phyloP scores from a whole-genome alignment of 1,140 invertebrate genomes.

The Chelonus insularis region DNA sequence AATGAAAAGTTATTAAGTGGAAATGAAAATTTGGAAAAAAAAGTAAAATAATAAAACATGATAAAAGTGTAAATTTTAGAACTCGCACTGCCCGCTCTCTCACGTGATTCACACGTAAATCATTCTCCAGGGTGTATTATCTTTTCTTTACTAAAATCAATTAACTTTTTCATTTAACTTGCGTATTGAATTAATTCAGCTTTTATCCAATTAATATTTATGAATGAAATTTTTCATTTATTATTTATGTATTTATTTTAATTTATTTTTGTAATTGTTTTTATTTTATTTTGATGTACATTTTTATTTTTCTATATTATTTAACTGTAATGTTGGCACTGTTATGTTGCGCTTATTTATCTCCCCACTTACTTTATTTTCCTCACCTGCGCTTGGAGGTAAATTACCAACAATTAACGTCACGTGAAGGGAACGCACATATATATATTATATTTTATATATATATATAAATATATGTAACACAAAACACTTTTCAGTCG shows the following conservation, averaged over 20 bases:
- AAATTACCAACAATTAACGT: slow-evolving; percentile 28
- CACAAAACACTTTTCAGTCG: slow-evolving; percentile 7
- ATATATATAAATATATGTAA: not conserved
- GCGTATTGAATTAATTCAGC: slow-evolving; percentile 10
- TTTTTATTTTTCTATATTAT: slow-evolving; percentile 5
- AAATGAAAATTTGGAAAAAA: slow-evolving; percentile 20
- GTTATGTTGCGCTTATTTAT: slow-evolving; percentile 8
- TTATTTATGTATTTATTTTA: too few species aligned
- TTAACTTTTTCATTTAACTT: slow-evolving; percentile 19
- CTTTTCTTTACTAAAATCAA: slow-evolving; percentile 13
- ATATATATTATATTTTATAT: slow-evolving; percentile 18
- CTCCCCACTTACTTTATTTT: slow-evolving; percentile 7
- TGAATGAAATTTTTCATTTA: not conserved
- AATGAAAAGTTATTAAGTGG: slow-evolving; percentile 25
- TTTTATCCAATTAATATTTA: slow-evolving; percentile 2
- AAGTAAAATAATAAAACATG: slow-evolving; percentile 4
- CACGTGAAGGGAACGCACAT: slow-evolving; percentile 12
- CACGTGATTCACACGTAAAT: slow-evolving; percentile 38
- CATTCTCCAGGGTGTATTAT: slow-evolving; percentile 28
- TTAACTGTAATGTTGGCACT: not conserved
- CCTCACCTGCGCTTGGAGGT: slow-evolving; percentile 25
- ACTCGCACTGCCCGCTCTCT: slow-evolving; percentile 56
- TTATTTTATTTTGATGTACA: not conserved
- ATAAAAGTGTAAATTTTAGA: slow-evolving; percentile 31
- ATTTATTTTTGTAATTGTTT: not conserved